phyloP scores from a whole-genome alignment of 2,113 vertebrate genomes.

The Halichoeres trimaculatus region DNA sequence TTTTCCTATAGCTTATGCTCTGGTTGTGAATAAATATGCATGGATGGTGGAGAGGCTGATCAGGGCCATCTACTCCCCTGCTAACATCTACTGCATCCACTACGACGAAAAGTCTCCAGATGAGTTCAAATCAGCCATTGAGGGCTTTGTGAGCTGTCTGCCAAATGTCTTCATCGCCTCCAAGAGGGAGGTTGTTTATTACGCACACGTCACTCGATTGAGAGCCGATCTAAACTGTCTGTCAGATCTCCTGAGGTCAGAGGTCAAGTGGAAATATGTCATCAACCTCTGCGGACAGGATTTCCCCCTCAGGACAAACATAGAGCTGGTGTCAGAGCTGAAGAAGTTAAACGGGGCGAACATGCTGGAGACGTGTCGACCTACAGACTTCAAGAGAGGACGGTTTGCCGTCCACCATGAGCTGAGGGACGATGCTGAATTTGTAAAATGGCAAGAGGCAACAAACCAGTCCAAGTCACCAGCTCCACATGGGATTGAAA shows the following conservation, averaged over 20 bases:
- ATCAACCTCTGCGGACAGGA: conserved; percentile 77
- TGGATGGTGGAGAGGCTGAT: conserved; percentile 71
- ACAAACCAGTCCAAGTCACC: conserved; percentile 45
- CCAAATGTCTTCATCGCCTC: conserved; percentile 70
- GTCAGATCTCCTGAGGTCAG: conserved; percentile 57
- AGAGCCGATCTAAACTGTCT: conserved; percentile 71
- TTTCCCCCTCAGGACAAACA: conserved; percentile 69
- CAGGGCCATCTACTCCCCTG: conserved; percentile 51
- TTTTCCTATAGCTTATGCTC: conserved; percentile 69
- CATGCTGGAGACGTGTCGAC: conserved; percentile 65
- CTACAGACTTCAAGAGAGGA: not conserved
- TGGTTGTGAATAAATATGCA: conserved; percentile 72
- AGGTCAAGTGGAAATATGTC: conserved; percentile 67
- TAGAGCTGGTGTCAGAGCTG: conserved; percentile 63
- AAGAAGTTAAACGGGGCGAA: conserved; percentile 49
- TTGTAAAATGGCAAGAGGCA: conserved; percentile 43
- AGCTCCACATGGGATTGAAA: conserved; percentile 87
- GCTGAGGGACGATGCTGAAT: conserved; percentile 38
- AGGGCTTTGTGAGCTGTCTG: conserved; percentile 57
- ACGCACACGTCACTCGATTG: conserved; percentile 53
- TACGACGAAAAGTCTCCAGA: conserved; percentile 67
- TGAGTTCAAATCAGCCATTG: conserved; percentile 57
- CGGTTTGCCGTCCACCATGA: conserved; percentile 55
- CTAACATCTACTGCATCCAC: conserved; percentile 70
- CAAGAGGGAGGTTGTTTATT: conserved; percentile 51